These are phyloP conservation scores for Criorhina ranunculi DNA, from an alignment of 2,888 invertebrate genomes.

Conservation along the genomic window DNA sequence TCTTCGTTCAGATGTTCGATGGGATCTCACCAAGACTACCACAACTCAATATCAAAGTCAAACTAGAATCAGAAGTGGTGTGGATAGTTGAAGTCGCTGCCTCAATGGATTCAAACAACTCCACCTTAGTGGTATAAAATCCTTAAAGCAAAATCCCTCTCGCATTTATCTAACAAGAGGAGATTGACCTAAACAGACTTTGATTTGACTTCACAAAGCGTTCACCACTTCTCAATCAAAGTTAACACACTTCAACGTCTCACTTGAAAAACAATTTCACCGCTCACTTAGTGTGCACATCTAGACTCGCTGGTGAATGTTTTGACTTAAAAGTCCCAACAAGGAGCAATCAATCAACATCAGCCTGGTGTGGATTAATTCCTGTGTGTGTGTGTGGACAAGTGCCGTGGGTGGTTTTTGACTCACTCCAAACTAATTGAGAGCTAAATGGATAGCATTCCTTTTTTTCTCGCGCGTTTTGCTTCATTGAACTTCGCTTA, in stretches of 20 bases:
- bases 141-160: neutral
- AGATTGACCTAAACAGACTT: constrained; percentile 31
- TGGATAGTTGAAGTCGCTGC: too few species aligned
- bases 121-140: neutral
- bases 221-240: constrained; percentile 30
- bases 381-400: neutral
- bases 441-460: constrained; percentile 49
- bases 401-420: constrained; percentile 3
- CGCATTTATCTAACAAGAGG: neutral
- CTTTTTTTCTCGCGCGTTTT: neutral
- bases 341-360: constrained; percentile 63
- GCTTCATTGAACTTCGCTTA: constrained; percentile 50
- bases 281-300: constrained; percentile 40
- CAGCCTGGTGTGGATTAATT: constrained; percentile 11
- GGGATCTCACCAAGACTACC: too few species aligned
- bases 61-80: too few species aligned
- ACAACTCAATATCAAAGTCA: too few species aligned
- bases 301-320: constrained; percentile 10
- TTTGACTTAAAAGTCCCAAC: constrained; percentile 47
- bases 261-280: constrained; percentile 51
- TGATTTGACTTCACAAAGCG: constrained; percentile 58
- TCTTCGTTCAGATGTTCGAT: too few species aligned
- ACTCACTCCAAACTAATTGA: constrained; percentile 49
- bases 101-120: too few species aligned
- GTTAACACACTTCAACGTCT: constrained; percentile 36